phyloP scores from a whole-genome alignment of 1,140 invertebrate genomes.

The Bradysia coprophila region DNA sequence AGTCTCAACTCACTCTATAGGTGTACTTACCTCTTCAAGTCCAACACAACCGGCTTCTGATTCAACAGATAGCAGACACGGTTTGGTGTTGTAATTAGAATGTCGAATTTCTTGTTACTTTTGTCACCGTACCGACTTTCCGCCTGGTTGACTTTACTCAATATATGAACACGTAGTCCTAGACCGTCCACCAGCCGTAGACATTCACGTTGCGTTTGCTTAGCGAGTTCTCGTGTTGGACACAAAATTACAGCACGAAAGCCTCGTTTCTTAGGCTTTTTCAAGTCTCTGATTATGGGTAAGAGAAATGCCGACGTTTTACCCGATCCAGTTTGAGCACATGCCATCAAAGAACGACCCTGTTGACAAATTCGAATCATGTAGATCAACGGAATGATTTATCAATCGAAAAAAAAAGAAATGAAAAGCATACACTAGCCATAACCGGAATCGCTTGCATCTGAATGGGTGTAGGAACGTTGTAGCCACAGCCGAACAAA shows the following conservation, averaged over 20 bases:
- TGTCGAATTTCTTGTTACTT: constrained; percentile 43
- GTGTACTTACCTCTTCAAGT: constrained; percentile 50
- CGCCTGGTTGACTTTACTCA: constrained; percentile 43
- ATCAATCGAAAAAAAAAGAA: neutral
- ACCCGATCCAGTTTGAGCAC: constrained; percentile 79
- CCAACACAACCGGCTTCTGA: constrained; percentile 55
- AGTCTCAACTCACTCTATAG: too few relatives aligned
- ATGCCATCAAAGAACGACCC: constrained; percentile 73
- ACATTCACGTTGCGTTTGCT: constrained; percentile 78
- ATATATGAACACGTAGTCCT: constrained; percentile 49
- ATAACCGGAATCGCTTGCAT: constrained; percentile 85
- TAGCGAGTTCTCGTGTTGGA: constrained; percentile 84
- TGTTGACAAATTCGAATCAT: constrained; percentile 19
- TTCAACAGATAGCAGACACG: constrained; percentile 73
- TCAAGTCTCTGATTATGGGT: constrained; percentile 52
- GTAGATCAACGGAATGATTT: neutral
- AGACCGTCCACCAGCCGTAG: constrained; percentile 50
- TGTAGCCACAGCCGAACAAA: constrained; percentile 52
- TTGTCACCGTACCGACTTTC: constrained; percentile 22
- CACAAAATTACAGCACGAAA: constrained; percentile 74
- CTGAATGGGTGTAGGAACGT: constrained; percentile 78
- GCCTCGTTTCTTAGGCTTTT: constrained; percentile 40
- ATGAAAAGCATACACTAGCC: too few relatives aligned
- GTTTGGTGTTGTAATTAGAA: constrained; percentile 93
- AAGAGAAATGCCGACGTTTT: constrained; percentile 77